phyloP scores from a whole-genome alignment of 2,797 vertebrate species.

The Lepilemur septentrionalis region DNA sequence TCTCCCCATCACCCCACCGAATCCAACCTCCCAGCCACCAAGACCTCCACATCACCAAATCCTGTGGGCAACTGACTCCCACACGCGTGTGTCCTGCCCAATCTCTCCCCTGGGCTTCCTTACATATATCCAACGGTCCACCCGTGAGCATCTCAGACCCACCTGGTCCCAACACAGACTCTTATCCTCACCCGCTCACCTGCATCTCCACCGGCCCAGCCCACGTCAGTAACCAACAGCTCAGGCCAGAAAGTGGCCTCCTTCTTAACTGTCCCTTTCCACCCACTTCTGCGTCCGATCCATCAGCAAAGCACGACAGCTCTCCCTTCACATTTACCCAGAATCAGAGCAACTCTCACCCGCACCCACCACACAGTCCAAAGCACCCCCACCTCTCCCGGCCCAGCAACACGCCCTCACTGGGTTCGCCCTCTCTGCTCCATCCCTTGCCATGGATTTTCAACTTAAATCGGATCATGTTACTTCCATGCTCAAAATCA shows the following conservation, averaged over 20 bases:
- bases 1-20: background rate
- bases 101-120: background rate
- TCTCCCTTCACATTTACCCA: background rate
- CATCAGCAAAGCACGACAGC: rapidly evolving
- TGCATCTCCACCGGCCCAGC: background rate
- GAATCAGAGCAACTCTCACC: background rate
- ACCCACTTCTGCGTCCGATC: background rate
- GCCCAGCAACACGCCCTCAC: rapidly evolving
- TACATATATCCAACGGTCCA: rapidly evolving
- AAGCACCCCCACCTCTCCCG: background rate
- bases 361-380: rapidly evolving
- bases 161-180: background rate
- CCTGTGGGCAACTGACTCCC: background rate
- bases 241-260: background rate
- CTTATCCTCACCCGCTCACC: rapidly evolving
- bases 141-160: background rate
- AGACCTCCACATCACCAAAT: background rate
- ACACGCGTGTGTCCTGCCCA: too few relatives aligned
- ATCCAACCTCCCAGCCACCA: background rate
- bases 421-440: background rate
- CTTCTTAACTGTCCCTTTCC: background rate
- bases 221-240: rapidly evolving
- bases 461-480: background rate
- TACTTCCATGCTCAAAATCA: background rate
- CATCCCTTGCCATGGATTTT: rapidly evolving